Base-by-base conservation (phyloP, 2,888 invertebrate genomes). In the Leptopilina drosophilae region DNA sequence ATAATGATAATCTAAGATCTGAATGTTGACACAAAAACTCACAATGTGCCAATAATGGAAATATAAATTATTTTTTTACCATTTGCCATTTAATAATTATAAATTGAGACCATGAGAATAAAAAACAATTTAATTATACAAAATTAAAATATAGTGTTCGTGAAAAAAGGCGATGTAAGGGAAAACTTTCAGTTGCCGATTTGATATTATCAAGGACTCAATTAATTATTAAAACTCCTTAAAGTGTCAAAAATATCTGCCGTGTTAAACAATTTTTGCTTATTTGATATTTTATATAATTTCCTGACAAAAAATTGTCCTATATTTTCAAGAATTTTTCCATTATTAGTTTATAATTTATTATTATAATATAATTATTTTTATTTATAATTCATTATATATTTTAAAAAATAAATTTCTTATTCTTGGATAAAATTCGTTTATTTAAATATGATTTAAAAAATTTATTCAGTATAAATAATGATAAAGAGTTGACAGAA, bases 21-120 rank as follows among this genome's bases (percentile, higher is more conserved):
- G 33, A 64, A 64, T 12, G 64, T 64, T 64, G 64, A 64, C 64
- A 64, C 64, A 64, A 40, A 64, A 49, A 64, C 15, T 64, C 64
- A 64, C 64, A 33, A 14, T 33, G 64, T 64, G 64, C 40, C 64
- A 64, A 64, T 64, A 26, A 64, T 64, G 0, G 64, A 64, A 40
- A 11, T 33, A n/a, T 40, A 64, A 20, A 62, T 20, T n/a, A n/a
- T 62, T 15, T 20, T 15, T 20, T 15, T 12, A 62, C 15, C 42
- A 66, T n/a, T 49, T 12, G 11, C 12, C 11, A 49, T 49, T 49
- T 12, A 49, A 49, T 49, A 33, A 49, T 20, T 62, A 7, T 1
- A 62, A 20, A 62, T 62, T 59, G 59, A 56, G 56, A 5, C 59
- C n/a, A 59, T 59, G 59, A 59, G 14, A 59, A 62, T 62, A 2